phyloP scores from a whole-genome alignment of 2,797 vertebrate genomes.

The Dendrocincla tyrannina region DNA sequence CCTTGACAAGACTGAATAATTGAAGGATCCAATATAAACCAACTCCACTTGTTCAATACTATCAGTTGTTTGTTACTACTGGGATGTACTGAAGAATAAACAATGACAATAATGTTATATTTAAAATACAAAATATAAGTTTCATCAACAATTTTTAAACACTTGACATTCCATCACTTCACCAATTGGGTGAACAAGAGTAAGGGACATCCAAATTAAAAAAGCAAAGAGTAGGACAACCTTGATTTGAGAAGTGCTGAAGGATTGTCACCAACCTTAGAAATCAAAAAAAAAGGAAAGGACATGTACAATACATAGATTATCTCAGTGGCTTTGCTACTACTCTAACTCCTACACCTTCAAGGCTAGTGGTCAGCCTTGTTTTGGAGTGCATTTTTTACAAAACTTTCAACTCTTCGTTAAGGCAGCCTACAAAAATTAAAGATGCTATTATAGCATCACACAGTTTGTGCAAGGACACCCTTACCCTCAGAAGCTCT shows the following conservation, averaged over 20 bases:
- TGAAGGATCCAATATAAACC: neutral
- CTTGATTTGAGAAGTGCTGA: neutral
- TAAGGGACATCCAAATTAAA: neutral
- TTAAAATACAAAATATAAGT: neutral
- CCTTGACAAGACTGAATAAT: neutral
- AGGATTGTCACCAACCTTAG: neutral
- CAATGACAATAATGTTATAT: neutral
- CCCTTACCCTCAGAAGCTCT: neutral
- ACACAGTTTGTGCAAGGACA: neutral
- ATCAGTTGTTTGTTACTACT: neutral
- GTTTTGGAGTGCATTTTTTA: neutral
- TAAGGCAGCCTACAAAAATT: neutral
- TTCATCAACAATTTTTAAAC: neutral
- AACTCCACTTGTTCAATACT: neutral
- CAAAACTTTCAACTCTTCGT: neutral
- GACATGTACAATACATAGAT: neutral
- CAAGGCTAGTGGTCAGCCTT: neutral
- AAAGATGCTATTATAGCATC: neutral
- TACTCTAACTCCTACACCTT: neutral
- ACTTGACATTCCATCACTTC: neutral
- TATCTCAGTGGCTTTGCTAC: neutral
- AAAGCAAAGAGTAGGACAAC: neutral
- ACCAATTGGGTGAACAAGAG: neutral
- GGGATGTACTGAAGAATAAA: neutral
- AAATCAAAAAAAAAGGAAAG: neutral